Evolutionary conservation across 2,113 vertebrate genomes (phyloP), one percentile per base, ranked within the genome.

Genomic region (Microcebus murinus): DNA sequence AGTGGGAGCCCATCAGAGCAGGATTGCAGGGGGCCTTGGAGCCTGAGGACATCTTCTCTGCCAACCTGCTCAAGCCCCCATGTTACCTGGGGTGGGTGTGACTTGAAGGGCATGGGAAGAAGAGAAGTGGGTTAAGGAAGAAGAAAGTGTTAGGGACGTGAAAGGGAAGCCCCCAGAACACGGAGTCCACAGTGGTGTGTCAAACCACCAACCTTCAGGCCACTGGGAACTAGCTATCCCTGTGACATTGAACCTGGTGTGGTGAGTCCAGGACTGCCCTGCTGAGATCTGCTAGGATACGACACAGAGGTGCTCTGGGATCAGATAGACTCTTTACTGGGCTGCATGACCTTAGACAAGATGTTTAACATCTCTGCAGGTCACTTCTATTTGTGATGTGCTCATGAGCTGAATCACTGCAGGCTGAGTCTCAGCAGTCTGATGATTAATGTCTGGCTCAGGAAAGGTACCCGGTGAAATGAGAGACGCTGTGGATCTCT

Each of bases 1-100:
- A 45, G 14, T 45, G 13, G 20, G 18, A 13, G 29, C 0, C 13
- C 21, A 50, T 21, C 13, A 80, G n/a, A 80, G 29, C 55, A 68
- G 31, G 4, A 31, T 1, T 61, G 20, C 9, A 8, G 9, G 25
- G 31, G 5, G 0, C 9, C 71, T n/a, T 15, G 11, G 50, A 65
- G 6, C 1, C 17, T 42, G 11, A 21, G 10, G 21, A 2, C 5
- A 11, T 2, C 45, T 48, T 12, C 15, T 6, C 8, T 29, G 34
- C 5, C 12, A 1, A 25, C 11, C 15, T 59, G n/a, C n/a, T 70
- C 31, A 14, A 68, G 65, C 23, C 12, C 1, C 8, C 6, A 4
- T 4, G 1, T 12, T 61, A 12, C 25, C 55, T 85, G 2, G 2
- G 15, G 14, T 85, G 31, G 25, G 14, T 15, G 15, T 6, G 4